These are phyloP conservation scores for Chrysolina americana DNA, from an alignment of 2,888 invertebrate species.

Conservation along the genomic window DNA sequence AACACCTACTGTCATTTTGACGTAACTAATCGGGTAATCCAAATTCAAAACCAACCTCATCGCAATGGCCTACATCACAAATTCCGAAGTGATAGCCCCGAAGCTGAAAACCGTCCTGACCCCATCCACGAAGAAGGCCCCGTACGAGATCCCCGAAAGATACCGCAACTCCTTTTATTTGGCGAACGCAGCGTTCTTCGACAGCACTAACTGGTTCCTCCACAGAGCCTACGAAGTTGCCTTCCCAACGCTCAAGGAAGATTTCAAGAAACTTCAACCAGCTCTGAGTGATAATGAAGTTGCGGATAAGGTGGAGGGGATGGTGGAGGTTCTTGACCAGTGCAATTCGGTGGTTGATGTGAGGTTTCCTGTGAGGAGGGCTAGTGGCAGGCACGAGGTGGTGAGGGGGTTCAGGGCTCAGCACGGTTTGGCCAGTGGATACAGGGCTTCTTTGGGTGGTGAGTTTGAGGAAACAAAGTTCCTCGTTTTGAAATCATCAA, in stretches of 20 bases:
- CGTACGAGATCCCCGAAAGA: conserved; percentile 64
- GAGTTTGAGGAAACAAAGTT: background rate
- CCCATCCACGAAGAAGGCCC: background rate
- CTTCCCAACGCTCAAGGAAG: conserved; percentile 60
- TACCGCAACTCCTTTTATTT: conserved; percentile 65
- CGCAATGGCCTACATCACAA: conserved; percentile 44
- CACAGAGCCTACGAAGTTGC: conserved; percentile 62
- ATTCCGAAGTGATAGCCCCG: conserved; percentile 36
- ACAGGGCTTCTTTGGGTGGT: conserved; percentile 61
- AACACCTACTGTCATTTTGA: background rate
- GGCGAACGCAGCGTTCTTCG: conserved; percentile 65
- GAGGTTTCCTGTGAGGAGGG: conserved; percentile 61
- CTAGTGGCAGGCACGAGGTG: conserved; percentile 60
- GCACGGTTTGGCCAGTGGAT: conserved; percentile 59
- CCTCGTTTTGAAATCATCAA: too few relatives aligned
- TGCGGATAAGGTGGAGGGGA: conserved; percentile 53
- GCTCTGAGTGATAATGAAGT: conserved; percentile 49
- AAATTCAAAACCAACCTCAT: conserved; percentile 8
- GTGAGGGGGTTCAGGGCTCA: conserved; percentile 64
- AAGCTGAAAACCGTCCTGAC: conserved; percentile 22
- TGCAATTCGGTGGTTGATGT: conserved; percentile 65
- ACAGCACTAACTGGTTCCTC: conserved; percentile 65
- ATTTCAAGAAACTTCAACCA: conserved; percentile 48
- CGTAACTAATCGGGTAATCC: background rate
- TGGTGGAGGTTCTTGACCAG: conserved; percentile 61